Evolutionary conservation across 2,797 vertebrate species (phyloP).

Genomic region (Falco biarmicus): DNA sequence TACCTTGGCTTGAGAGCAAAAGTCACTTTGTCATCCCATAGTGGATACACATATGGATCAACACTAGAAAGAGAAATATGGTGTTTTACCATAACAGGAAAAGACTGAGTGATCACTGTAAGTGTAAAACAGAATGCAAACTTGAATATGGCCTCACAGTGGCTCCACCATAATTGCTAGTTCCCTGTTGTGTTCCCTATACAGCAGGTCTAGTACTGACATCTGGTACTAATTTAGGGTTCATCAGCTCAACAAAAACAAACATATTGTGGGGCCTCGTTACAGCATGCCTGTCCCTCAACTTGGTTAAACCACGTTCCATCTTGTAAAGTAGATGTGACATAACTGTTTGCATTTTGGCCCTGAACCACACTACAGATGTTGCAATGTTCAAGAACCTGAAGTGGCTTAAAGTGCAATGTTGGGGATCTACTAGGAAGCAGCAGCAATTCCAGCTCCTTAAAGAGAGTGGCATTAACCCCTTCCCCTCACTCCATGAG

Average conservation of each 20-base stretch:
- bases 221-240: constrained; percentile 71
- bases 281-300: constrained; percentile 60
- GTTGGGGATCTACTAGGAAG: constrained; percentile 24
- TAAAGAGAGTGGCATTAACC: background rate
- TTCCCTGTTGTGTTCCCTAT: constrained; percentile 60
- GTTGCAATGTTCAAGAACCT: constrained; percentile 40
- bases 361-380: background rate
- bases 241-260: constrained; percentile 70
- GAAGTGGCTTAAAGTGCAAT: constrained; percentile 10
- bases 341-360: constrained; percentile 65
- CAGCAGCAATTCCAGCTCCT: background rate
- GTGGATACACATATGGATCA: background rate
- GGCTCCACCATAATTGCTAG: constrained; percentile 66
- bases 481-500: fast-evolving
- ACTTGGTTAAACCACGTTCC: constrained; percentile 61
- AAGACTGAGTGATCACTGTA: constrained; percentile 9
- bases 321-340: constrained; percentile 67
- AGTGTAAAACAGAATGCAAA: constrained; percentile 47
- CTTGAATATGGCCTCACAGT: constrained; percentile 66
- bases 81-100: background rate
- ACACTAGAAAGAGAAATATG: background rate
- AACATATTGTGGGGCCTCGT: constrained; percentile 63
- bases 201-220: constrained; percentile 58
- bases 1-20: background rate
- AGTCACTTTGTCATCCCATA: background rate